Evolutionary conservation across 2,113 vertebrate genomes (phyloP).

Genomic region (Ophthalmolycus amberensis): DNA sequence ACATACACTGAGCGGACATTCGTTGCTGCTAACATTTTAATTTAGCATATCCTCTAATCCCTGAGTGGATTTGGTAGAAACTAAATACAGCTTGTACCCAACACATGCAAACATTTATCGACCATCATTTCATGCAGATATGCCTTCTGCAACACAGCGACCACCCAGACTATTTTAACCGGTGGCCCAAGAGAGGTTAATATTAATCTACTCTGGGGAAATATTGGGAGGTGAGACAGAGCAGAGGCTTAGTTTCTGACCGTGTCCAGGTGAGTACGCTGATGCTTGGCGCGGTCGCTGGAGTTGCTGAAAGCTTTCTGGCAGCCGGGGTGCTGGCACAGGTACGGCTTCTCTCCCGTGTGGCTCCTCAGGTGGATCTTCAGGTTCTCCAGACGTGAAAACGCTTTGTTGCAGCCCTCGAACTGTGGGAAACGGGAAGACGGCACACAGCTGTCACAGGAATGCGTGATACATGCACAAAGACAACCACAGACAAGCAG

Average conservation of each 20-base stretch:
- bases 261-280: slow-evolving; percentile 98
- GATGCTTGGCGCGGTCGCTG: slow-evolving; percentile 97
- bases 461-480: slow-evolving; percentile 19
- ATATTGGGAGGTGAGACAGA: slow-evolving; percentile 27
- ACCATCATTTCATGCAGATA: not conserved
- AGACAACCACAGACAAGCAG: slow-evolving; percentile 21
- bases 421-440: slow-evolving; percentile 85
- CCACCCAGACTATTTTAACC: slow-evolving; percentile 27
- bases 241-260: slow-evolving; percentile 81
- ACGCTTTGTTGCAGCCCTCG: slow-evolving; percentile 98
- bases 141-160: not conserved
- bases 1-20: not conserved
- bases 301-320: slow-evolving; percentile 99
- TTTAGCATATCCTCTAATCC: slow-evolving; percentile 7
- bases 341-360: slow-evolving; percentile 97
- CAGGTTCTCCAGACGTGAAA: slow-evolving; percentile 98
- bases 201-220: slow-evolving; percentile 23
- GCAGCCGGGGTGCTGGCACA: slow-evolving; percentile 98
- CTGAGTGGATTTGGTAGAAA: not conserved
- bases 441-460: slow-evolving; percentile 25
- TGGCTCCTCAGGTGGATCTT: slow-evolving; percentile 99
- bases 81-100: slow-evolving; percentile 15
- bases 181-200: slow-evolving; percentile 1
- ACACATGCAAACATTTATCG: not conserved
- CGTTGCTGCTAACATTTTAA: not conserved